Evolutionary conservation across 2,888 invertebrate species (phyloP), one percentile per base, ranked within the genome.

Genomic region (Temnothorax unifasciatus): DNA sequence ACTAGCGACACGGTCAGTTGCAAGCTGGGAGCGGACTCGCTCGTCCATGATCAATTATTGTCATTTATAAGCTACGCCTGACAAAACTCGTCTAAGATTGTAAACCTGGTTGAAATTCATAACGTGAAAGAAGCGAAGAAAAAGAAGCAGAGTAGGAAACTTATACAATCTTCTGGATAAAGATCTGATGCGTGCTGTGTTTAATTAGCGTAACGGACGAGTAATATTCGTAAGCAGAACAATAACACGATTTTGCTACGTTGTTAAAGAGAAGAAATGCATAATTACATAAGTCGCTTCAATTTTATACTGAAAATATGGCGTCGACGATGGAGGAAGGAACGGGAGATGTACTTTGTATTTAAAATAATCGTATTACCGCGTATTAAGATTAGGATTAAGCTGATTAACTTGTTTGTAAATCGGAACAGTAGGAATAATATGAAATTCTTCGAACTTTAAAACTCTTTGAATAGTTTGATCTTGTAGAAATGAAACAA

Each of bases 1-100:
- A 90, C 85, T 76, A 85, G 88, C 87, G 89, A 87, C 86, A 89
- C 83, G 91, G 88, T 90, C 87, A 88, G 88, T 86, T 87, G 89
- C 88, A 88, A 86, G 85, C 86, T 92, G 90, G 91, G 90, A 90
- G 90, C 83, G 92, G 91, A 88, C 87, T 85, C 88, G 85, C 89
- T 92, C 90, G 90, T 90, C 90, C 91, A 88, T 90, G 89, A 90
- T 88, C 88, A 87, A 92, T 92, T 90, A 87, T 90, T 88, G 85
- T 82, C 69, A 47, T 81, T 86, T 68, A 85, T 81, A 83, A 85
- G 63, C 50, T 74, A 59, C 79, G 74, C 54, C 71, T 52, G 68
- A 41, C 57, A 47, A 69, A 76, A 54, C 52, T 50, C 50, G n/a
- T 25, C 71, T 81, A 50, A 71, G 50, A 54, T 50, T 50, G 34